Conservation (phyloP, 2,113 vertebrate genomes). For the Pterocles gutturalis region DNA sequence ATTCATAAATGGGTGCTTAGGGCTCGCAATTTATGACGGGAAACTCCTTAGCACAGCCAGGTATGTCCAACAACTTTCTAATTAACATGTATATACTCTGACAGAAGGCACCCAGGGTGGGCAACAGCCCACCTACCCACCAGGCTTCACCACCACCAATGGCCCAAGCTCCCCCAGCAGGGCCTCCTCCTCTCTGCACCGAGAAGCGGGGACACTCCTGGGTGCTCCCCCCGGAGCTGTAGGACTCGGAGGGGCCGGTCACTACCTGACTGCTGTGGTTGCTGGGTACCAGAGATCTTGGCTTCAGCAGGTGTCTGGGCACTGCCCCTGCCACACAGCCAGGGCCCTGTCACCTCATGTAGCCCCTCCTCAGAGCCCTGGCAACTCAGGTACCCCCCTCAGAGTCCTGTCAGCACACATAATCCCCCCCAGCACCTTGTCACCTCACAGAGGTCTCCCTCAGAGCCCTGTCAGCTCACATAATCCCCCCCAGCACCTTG, state of each 20-base stretch:
- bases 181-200: neutral
- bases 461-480: neutral
- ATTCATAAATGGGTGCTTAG: rapidly evolving
- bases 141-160: too few species aligned
- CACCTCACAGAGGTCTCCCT: neutral
- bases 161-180: neutral
- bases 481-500: neutral
- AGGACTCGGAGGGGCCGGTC: rapidly evolving
- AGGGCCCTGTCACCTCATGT: neutral
- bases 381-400: neutral
- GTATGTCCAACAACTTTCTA: too few species aligned
- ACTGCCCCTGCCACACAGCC: neutral
- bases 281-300: neutral
- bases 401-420: neutral
- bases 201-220: neutral
- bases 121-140: neutral
- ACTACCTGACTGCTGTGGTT: neutral
- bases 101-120: too few species aligned
- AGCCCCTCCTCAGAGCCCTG: neutral
- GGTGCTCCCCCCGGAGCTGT: neutral
- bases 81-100: rapidly evolving
- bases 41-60: too few species aligned
- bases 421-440: neutral
- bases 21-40: too few species aligned
- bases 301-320: neutral